These are phyloP conservation scores for Drosophila mulleri DNA, from an alignment of 2,888 invertebrate species.

Conservation along the genomic window DNA sequence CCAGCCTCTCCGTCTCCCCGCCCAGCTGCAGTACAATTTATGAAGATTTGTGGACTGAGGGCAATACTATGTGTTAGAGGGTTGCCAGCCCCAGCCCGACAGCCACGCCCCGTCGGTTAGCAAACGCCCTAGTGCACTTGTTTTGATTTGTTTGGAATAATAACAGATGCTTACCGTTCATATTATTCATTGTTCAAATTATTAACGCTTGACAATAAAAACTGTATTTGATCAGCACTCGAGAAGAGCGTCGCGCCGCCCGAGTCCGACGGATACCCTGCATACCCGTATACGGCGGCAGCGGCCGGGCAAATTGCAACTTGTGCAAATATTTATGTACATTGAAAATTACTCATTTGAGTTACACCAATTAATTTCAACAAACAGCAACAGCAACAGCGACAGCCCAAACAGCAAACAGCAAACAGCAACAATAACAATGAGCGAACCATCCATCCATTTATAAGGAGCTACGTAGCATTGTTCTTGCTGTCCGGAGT, in stretches of 20 bases:
- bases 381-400: constrained; percentile 47
- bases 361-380: constrained; percentile 82
- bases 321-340: constrained; percentile 83
- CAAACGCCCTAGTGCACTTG: constrained; percentile 77
- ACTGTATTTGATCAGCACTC: constrained; percentile 79
- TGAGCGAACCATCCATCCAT: constrained; percentile 45
- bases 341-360: constrained; percentile 82
- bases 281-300: constrained; percentile 16
- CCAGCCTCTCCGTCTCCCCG: not conserved
- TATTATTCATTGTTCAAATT: constrained; percentile 84
- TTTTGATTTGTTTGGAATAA: constrained; percentile 85
- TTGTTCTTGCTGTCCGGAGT: constrained; percentile 52
- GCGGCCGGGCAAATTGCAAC: constrained; percentile 75
- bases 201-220: constrained; percentile 84
- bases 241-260: constrained; percentile 16
- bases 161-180: constrained; percentile 83
- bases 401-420: constrained; percentile 40
- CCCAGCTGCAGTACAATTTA: constrained; percentile 68
- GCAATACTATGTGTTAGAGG: constrained; percentile 5
- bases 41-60: constrained; percentile 80
- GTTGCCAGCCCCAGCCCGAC: constrained; percentile 20
- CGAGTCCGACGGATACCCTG: not conserved
- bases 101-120: constrained; percentile 61
- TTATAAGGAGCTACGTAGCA: constrained; percentile 58
- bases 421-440: constrained; percentile 39